phyloP scores from a whole-genome alignment of 2,113 vertebrate species.

The Hyperopisus bebe region DNA sequence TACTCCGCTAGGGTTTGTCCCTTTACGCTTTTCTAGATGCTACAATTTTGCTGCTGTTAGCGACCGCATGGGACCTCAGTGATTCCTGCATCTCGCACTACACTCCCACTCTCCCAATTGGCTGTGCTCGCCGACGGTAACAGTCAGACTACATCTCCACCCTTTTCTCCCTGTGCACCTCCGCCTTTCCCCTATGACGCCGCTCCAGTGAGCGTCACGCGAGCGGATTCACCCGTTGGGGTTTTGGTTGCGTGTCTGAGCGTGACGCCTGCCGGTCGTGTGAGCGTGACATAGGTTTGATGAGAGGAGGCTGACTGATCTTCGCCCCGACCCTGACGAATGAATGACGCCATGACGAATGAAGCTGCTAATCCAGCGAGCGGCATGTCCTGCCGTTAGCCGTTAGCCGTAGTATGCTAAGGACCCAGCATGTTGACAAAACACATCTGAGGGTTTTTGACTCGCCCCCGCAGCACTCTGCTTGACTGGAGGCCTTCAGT shows the following conservation, averaged over 20 bases:
- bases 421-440: not conserved
- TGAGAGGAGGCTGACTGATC: not conserved
- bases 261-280: not conserved
- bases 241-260: not conserved
- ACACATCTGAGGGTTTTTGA: not conserved
- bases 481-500: not conserved
- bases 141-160: not conserved
- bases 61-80: too few species aligned
- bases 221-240: not conserved
- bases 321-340: not conserved
- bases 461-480: not conserved
- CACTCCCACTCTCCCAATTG: not conserved
- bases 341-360: not conserved
- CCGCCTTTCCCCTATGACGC: not conserved
- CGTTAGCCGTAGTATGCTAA: not conserved
- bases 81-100: not conserved
- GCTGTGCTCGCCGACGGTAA: not conserved
- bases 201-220: not conserved
- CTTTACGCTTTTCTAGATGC: too few species aligned
- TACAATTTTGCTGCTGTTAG: too few species aligned
- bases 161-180: not conserved
- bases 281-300: not conserved
- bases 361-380: not conserved
- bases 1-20: not conserved
- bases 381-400: not conserved